Base-by-base conservation (phyloP, 1,140 invertebrate genomes). In the Philotrypesis tridentata region DNA sequence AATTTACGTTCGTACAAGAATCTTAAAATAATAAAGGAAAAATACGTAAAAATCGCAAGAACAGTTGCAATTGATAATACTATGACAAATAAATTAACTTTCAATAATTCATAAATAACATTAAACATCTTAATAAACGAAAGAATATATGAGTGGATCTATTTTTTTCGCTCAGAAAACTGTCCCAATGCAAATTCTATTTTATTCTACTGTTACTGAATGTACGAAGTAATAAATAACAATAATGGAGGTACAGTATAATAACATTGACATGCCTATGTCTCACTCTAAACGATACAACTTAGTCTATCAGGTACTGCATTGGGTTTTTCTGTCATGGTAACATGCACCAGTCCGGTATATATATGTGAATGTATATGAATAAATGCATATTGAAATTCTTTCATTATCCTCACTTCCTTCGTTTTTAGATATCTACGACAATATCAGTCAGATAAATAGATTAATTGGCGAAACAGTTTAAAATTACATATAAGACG, bases 271-370 rank as follows among this genome's bases (percentile, higher is more conserved):
- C 90, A 91, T 91, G 85, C 85, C 87, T 89, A 90, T 87, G 87
- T 91, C 87, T 89, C 88, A 88, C 87, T 90, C 88, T 90, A 91
- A 89, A 90, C 87, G 87, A 91, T 90, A 91, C 87, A 91, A 89
- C 91, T 92, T 91, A 92, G 87, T 90, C 91, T 92, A 92, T 92
- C 91, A 92, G 91, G 91, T 92, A 92, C 91, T 90, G 89, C 85
- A 86, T 89, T 91, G 89, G 90, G 86, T 91, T 90, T 85, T 87
- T 91, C 87, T 92, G 90, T 91, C 91, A 92, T 92, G 91, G 91
- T 92, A 92, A 92, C 90, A 90, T 91, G 88, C 90, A 91, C 90
- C 89, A 91, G 88, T 91, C 87, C 89, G 88, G 86, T 91, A 90
- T 73, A 61, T 83, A 21, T 61, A 68, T 82, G 74, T 75, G 61